phyloP scores from a whole-genome alignment of 2,113 vertebrate genomes.

The Mohoua ochrocephala region DNA sequence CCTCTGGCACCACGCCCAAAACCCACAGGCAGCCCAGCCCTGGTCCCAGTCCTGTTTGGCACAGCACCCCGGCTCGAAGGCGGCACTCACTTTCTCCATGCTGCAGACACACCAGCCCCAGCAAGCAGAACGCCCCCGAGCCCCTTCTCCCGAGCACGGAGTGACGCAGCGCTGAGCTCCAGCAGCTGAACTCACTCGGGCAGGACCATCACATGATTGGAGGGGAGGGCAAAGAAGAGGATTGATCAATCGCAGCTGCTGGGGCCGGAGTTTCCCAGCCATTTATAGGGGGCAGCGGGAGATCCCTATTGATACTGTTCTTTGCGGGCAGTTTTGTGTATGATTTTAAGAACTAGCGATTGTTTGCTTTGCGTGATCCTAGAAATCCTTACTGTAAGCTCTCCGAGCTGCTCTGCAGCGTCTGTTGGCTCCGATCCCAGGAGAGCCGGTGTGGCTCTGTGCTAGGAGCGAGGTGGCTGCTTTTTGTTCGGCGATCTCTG shows the following conservation, averaged over 20 bases:
- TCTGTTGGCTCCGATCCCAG: not conserved
- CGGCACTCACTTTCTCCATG: constrained; percentile 61
- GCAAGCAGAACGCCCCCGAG: not conserved
- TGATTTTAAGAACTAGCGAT: not conserved
- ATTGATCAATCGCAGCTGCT: not conserved
- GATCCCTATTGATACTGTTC: not conserved
- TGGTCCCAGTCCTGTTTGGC: accelerated
- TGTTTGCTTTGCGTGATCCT: not conserved
- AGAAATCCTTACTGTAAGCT: not conserved
- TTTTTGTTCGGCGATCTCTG: not conserved
- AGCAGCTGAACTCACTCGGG: not conserved
- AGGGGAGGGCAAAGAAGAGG: not conserved
- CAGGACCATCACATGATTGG: not conserved
- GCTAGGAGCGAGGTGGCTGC: not conserved
- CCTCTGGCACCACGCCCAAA: not conserved
- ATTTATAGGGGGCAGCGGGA: not conserved
- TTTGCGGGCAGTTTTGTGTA: not conserved
- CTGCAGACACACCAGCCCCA: not conserved
- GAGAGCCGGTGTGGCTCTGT: not conserved
- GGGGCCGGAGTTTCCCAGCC: not conserved
- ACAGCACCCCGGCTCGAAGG: accelerated
- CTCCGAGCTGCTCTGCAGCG: not conserved
- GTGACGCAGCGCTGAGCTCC: not conserved
- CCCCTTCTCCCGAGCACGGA: not conserved
- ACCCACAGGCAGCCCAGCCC: not conserved